Evolutionary conservation across 2,888 invertebrate genomes (phyloP), one percentile per base, ranked within the genome.

Genomic region (Thera britannica): DNA sequence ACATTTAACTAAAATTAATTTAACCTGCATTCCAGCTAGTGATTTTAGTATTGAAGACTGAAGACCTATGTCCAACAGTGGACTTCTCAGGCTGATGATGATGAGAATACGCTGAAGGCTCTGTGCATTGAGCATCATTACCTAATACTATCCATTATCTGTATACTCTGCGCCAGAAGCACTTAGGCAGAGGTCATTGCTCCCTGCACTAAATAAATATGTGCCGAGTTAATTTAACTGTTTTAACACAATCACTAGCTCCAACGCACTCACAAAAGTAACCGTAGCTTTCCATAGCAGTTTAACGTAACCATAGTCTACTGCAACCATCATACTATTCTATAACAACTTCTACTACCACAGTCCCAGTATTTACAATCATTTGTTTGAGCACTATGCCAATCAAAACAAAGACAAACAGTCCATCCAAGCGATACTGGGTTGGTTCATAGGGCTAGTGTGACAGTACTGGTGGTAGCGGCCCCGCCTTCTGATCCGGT

Each of bases 21-120:
- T 71, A 72, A 68, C 72, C 74, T 66, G 68, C 70, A 73, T 72
- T 79, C 76, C 75, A 79, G 79, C 80, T 77, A 81, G 82, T 74
- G 75, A 64, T 65, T 68, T 57, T 9, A 62, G 62, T 36, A 51
- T 7, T 1, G 2, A 8, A 9, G 44, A 41, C 5, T 41, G 41
- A 41, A 41, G 41, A 7, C 41, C 41, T 41, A 5, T 7, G 41
- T 41, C 41, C 6, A 5, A 5, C 41, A 6, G 41, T 41, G 41
- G 41, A 41, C 41, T 41, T 6, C 6, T 41, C 41, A 41, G 41
- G 6, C 41, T 41, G 41, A 41, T 41, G 41, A 41, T 41, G 41
- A 41, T 41, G 7, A 38, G 3, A 44, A 46, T 9, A 46, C 44
- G 9, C 2, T 46, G 8, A 8, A 46, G 9, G 8, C 44, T 9